phyloP scores from a whole-genome alignment of 64 coral and sea anemone genomes.

The Montipora capricornis region DNA sequence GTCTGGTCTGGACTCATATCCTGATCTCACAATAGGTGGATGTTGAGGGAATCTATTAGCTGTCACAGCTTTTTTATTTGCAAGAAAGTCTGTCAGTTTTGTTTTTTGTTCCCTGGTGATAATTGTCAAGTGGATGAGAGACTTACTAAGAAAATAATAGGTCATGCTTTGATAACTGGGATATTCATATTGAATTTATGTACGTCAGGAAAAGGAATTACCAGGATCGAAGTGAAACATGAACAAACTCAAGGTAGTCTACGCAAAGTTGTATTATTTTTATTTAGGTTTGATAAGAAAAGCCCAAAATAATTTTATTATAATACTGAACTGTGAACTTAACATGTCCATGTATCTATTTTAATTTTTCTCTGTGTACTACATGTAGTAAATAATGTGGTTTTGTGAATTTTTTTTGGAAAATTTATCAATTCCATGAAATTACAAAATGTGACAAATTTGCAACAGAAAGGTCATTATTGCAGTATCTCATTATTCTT shows the following conservation, averaged over 20 bases:
- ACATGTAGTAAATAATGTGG: background rate
- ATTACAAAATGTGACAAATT: background rate
- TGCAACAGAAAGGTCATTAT: background rate
- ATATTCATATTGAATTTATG: background rate
- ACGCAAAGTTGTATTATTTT: background rate
- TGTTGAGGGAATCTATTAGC: constrained; percentile 25
- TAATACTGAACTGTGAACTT: background rate
- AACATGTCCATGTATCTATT: background rate
- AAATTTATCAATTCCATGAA: background rate
- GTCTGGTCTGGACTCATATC: background rate
- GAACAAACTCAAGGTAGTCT: constrained; percentile 38
- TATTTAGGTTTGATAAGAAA: background rate
- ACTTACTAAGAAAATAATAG: background rate
- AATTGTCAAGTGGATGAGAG: constrained; percentile 23
- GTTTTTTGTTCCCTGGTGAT: background rate
- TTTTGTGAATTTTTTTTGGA: background rate
- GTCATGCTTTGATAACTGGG: background rate
- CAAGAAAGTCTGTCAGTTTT: background rate
- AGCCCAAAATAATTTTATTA: background rate
- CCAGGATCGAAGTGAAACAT: constrained; percentile 5
- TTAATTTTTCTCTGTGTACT: background rate
- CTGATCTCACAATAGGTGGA: background rate
- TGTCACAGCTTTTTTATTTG: background rate
- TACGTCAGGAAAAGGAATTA: background rate
- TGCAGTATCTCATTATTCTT: background rate